phyloP scores from a whole-genome alignment of 2,888 invertebrate genomes.

The Ochlodes sylvanus region DNA sequence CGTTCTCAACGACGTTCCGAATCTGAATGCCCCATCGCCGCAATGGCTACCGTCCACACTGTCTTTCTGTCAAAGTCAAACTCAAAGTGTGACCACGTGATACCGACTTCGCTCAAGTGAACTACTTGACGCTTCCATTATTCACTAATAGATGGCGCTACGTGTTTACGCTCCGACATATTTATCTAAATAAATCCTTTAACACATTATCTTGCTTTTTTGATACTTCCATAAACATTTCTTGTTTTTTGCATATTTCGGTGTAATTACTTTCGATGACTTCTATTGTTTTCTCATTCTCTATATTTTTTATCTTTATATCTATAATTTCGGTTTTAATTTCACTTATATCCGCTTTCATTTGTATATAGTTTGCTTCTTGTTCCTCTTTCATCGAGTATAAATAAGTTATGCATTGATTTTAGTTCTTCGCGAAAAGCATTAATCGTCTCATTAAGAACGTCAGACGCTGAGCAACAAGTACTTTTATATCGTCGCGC shows the following conservation, averaged over 20 bases:
- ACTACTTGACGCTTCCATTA: too few species aligned
- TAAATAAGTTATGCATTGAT: background rate
- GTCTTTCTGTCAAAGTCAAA: too few species aligned
- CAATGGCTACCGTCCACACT: too few species aligned
- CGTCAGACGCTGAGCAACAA: background rate
- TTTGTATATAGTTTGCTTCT: background rate
- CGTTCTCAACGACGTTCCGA: too few species aligned
- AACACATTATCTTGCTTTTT: background rate
- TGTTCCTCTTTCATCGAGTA: background rate
- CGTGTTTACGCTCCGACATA: too few species aligned
- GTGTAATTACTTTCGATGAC: background rate
- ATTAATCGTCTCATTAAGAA: background rate
- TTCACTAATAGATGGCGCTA: too few species aligned
- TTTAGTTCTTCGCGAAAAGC: background rate
- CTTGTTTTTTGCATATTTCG: background rate
- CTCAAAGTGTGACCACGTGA: too few species aligned
- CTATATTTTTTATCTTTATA: background rate
- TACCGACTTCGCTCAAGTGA: too few species aligned
- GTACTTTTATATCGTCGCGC: background rate
- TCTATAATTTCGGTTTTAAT: background rate
- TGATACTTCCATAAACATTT: background rate
- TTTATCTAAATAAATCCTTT: background rate
- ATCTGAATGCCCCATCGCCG: too few species aligned
- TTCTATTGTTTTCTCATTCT: background rate
- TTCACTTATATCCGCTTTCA: background rate